Conservation (phyloP, 2,888 invertebrate species). For the Agrochola circellaris region DNA sequence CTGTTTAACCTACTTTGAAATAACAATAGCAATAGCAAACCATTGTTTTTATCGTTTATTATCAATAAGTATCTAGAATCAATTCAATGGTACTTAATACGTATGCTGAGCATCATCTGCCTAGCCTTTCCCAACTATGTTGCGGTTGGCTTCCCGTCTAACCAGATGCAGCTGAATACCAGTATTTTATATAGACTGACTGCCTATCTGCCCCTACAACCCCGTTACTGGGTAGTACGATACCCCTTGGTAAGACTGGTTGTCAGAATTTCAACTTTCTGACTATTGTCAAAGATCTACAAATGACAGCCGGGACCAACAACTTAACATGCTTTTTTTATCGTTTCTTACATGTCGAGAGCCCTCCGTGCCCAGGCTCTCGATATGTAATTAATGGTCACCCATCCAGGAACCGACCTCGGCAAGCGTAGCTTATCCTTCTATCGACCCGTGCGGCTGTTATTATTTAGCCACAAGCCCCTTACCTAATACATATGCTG, state of each 20-base stretch:
- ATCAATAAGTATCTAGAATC: conserved; percentile 42
- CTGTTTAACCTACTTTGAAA: conserved; percentile 41
- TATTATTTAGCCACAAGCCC: not conserved
- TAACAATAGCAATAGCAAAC: conserved; percentile 32
- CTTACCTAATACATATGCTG: conserved; percentile 25
- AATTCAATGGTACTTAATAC: conserved; percentile 28
- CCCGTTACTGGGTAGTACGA: not conserved
- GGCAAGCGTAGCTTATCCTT: not conserved
- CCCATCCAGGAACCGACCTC: not conserved
- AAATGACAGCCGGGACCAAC: not conserved
- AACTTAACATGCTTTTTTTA: not conserved
- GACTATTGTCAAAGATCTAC: not conserved
- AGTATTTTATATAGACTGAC: not conserved
- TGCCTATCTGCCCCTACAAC: not conserved
- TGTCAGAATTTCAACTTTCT: not conserved
- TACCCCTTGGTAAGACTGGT: not conserved
- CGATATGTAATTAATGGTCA: not conserved
- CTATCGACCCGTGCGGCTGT: not conserved
- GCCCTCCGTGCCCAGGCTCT: not conserved
- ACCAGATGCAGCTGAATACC: too few relatives aligned
- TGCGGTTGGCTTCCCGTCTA: not conserved
- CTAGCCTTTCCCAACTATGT: not conserved
- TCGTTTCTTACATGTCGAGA: too few relatives aligned
- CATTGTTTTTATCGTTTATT: conserved; percentile 35
- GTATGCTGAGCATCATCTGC: not conserved